These are phyloP conservation scores for Pseudochaenichthys georgianus DNA, from an alignment of 2,797 vertebrate species.

Conservation along the genomic window DNA sequence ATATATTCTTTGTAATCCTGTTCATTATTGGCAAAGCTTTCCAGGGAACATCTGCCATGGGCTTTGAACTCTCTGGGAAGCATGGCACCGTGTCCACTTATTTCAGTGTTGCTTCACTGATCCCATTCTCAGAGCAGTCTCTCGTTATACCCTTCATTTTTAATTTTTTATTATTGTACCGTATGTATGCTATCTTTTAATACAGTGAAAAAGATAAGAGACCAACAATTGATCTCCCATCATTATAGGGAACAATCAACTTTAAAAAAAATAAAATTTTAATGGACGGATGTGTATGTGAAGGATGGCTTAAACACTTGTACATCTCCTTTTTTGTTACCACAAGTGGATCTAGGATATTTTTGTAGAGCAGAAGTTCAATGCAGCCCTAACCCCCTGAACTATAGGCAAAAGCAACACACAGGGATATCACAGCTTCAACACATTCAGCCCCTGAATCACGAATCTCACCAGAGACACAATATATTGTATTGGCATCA, in stretches of 20 bases:
- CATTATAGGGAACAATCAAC: background rate
- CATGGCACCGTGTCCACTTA: background rate
- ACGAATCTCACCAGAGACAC: conserved; percentile 15
- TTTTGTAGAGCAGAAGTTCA: background rate
- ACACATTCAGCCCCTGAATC: background rate
- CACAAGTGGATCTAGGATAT: background rate
- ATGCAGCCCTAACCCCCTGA: background rate
- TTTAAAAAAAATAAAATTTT: no score
- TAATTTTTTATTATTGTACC: background rate
- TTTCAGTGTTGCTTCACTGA: conserved; percentile 1
- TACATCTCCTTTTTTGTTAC: background rate
- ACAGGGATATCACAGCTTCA: conserved; percentile 3
- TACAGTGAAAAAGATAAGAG: background rate
- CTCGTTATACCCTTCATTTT: background rate
- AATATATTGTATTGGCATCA: conserved; percentile 8
- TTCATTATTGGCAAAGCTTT: conserved; percentile 25
- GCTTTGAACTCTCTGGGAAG: conserved; percentile 13
- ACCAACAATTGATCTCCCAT: background rate
- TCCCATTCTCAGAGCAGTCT: conserved; percentile 8
- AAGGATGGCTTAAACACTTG: background rate
- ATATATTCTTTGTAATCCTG: conserved; percentile 27
- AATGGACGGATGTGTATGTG: background rate
- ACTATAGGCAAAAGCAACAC: conserved; percentile 1
- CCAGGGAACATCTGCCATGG: conserved; percentile 19
- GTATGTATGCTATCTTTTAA: background rate